Base-by-base conservation (phyloP, 1,140 invertebrate genomes). In the Drosophila seguyi region DNA sequence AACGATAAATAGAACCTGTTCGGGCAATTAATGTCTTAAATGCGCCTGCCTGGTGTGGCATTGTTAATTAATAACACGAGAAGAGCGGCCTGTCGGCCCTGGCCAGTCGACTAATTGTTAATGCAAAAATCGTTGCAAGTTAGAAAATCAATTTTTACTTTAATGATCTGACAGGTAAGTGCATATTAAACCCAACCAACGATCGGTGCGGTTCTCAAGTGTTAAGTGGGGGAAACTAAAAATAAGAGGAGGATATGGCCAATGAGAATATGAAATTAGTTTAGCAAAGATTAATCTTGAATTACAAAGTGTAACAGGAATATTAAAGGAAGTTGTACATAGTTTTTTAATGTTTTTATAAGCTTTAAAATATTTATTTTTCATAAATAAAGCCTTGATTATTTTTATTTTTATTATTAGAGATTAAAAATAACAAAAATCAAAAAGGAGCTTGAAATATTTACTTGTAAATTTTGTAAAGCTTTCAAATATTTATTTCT, bases 131-230 rank as follows among this genome's bases (percentile, higher is more conserved):
- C 85, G 85, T 90, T 90, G 81, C 85, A 81, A 85, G 85, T 90
- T 90, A 90, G 86, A 90, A 90, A 90, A 90, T 90, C 85, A 90
- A 90, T 90, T 90, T 90, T 90, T 90, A 90, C 86, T 90, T 90
- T 90, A 90, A 90, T 90, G 85, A 90, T 81, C 86, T 90, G 81
- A 65, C 81, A 58, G 86, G 74, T 72, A 85, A 85, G 78, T 85
- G 81, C 79, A 81, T 85, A 88, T 88, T 88, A 88, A 86, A 83
- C 38, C 44, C 29, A n/a, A 38, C 22, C n/a, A 31, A 18, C 66
- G 66, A 42, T 29, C 50, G 13, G 22, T 16, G 25, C 16, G 42
- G 18, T 22, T 14, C n/a, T n/a, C n/a, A 59, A 73, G 69, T 73
- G 69, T 72, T 73, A 73, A 73, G 67, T 73, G 69, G 67, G 25